Evolutionary conservation across 2,113 vertebrate species (phyloP).

Genomic region (Corynorhinus townsendii): DNA sequence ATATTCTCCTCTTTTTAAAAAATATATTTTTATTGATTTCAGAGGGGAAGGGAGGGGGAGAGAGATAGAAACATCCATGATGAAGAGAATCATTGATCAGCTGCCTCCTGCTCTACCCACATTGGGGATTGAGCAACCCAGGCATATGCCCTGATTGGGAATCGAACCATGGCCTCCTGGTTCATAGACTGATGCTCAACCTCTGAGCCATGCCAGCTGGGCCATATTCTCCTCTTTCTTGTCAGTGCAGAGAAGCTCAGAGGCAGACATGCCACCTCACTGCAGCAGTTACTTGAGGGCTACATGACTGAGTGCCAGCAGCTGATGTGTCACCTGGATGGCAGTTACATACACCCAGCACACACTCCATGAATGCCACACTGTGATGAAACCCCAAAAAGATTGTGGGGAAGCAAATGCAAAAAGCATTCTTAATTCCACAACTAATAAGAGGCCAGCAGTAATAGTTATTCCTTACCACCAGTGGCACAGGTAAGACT

Average conservation of each 20-base stretch:
- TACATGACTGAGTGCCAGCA: background rate
- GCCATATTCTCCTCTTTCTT: background rate
- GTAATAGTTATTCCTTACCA: no score
- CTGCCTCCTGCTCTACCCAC: no score
- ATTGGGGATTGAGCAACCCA: no score
- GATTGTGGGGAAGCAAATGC: background rate
- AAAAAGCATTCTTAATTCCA: background rate
- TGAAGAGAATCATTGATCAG: no score
- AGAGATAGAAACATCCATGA: no score
- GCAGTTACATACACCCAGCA: background rate
- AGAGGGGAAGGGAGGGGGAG: no score
- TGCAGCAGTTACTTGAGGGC: background rate
- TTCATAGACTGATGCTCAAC: no score
- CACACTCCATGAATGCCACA: background rate
- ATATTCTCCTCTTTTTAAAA: no score
- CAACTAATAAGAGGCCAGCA: background rate
- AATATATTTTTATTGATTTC: no score
- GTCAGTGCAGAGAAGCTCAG: background rate
- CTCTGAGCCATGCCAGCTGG: no score
- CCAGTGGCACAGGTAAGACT: background rate
- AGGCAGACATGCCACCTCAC: background rate
- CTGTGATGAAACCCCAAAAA: background rate
- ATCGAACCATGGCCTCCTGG: no score
- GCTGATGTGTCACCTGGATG: background rate
- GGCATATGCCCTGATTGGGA: no score